These are phyloP conservation scores for Chitala chitala DNA, from an alignment of 2,113 vertebrate species.

Conservation along the genomic window DNA sequence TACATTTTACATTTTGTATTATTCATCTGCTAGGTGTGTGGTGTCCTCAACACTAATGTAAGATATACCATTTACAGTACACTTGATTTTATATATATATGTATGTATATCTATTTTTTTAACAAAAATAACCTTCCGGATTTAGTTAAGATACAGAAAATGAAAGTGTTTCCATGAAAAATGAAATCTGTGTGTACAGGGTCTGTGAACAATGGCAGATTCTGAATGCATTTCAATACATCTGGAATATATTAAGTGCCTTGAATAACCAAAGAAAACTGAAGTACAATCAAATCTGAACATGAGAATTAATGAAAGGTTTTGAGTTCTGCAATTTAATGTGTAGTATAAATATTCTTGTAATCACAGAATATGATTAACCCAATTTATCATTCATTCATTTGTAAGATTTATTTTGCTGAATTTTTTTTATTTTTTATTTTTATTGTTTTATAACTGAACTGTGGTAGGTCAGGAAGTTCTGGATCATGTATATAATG, in stretches of 20 bases:
- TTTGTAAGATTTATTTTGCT: too few species aligned
- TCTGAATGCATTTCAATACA: conserved; percentile 1
- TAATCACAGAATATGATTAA: not conserved
- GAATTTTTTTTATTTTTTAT: too few species aligned
- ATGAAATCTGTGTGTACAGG: not conserved
- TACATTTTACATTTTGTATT: conserved; percentile 8
- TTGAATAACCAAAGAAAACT: not conserved
- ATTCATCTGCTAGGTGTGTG: not conserved
- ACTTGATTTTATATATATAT: not conserved
- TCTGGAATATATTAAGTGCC: conserved; percentile 11
- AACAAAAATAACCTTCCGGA: not conserved
- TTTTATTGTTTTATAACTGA: too few species aligned
- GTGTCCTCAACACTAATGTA: too few species aligned
- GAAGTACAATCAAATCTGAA: conserved; percentile 5
- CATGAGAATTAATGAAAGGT: not conserved
- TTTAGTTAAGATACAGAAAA: not conserved
- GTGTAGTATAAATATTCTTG: not conserved
- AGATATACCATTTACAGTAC: too few species aligned
- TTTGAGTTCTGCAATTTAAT: conserved; percentile 2
- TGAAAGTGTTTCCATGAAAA: conserved; percentile 1
- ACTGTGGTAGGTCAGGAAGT: too few species aligned
- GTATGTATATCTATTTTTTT: not conserved
- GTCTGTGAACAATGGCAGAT: conserved; percentile 2
- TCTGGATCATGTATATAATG: too few species aligned
- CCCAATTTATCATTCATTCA: too few species aligned